Evolutionary conservation across 23 tunicate species (phyloP), one percentile per base, ranked within the genome.

Genomic region (Diplosoma virens): DNA sequence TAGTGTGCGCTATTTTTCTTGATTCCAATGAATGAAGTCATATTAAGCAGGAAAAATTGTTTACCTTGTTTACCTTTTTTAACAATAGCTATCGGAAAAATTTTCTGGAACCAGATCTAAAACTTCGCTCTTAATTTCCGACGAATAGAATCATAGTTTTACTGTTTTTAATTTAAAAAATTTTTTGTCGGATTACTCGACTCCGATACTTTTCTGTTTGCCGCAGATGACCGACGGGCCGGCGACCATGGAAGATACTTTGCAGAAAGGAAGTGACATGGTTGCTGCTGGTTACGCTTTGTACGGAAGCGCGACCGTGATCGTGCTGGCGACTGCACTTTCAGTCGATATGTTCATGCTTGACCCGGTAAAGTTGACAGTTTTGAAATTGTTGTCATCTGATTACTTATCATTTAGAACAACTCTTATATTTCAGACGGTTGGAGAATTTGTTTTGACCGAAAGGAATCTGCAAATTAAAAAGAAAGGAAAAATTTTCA

Each of bases 241-340:
- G 20, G 75, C 89, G 0, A 78, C 82, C 37, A 83, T 55, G 47
- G 56, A 67, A 22, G 98, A 93, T 73, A 93, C 88, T 11, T 46
- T 93, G 52, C 93, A 86, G 73, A 81, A 75, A 37, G 98, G 98
- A 24, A 65, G 86, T 25, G 37, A 78, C 27, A 77, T 93, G 94
- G 94, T 93, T 16, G 98, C 98, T 17, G 98, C 98, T 36, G 98
- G 98, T 0, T 93, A 93, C 41, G 98, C 98, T 23, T 67, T 93
- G 73, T 93, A 86, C 37, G 98, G 98, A 25, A 86, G 93, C 55
- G 98, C 98, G 1, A 93, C 98, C 87, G 98, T 87, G 0, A 93
- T 93, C 21, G 98, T 93, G 9, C 35, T 86, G 41, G 93, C 98
- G 3, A 86, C 94, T 3, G 81, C 63, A 27, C 28, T 65, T 29